Evolutionary conservation across 2,113 vertebrate genomes (phyloP), one percentile per base, ranked within the genome.

Genomic region (Probosciger aterrimus): DNA sequence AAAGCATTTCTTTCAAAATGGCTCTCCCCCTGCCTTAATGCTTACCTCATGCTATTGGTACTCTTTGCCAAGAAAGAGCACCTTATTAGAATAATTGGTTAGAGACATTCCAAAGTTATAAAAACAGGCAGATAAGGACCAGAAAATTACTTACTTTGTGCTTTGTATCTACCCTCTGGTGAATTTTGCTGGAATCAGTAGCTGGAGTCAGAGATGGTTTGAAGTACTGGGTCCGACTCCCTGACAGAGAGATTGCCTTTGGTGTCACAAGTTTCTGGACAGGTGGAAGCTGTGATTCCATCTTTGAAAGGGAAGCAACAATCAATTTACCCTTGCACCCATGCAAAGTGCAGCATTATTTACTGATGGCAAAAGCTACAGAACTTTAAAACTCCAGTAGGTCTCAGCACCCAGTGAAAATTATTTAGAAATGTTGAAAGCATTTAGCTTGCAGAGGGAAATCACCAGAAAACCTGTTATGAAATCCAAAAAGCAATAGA

Each of bases 261-360:
- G 99, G 99, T 82, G 98, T 98, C 96, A 99, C 90, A 14, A 99
- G 97, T 95, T 98, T 99, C 98, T 99, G 98, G 78, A 99, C 98
- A 30, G 99, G 99, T 46, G 99, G 99, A 84, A 98, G 96, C 18
- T 96, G 96, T 1, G 96, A 96, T 63, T 99, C 98, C 98, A 98
- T 91, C 99, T 99, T 96, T 75, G 60, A 93, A 95, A 97, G 62
- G 35, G 68, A 98, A 98, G 78, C 9, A 95, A 64, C 76, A 97
- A 92, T 84, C 55, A 92, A 35, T 82, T 89, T 68, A 91, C 71
- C 35, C 43, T 81, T 3, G 27, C 44, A 77, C 8, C 7, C 24
- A 3, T 12, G 4, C 52, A 50, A 74, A 67, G 46, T 31, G 75
- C 50, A 22, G 28, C 20, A 90, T 43, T 23, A 78, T 74, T 86